These are phyloP conservation scores for Acleris literana DNA, from an alignment of 2,888 invertebrate genomes.

Conservation along the genomic window DNA sequence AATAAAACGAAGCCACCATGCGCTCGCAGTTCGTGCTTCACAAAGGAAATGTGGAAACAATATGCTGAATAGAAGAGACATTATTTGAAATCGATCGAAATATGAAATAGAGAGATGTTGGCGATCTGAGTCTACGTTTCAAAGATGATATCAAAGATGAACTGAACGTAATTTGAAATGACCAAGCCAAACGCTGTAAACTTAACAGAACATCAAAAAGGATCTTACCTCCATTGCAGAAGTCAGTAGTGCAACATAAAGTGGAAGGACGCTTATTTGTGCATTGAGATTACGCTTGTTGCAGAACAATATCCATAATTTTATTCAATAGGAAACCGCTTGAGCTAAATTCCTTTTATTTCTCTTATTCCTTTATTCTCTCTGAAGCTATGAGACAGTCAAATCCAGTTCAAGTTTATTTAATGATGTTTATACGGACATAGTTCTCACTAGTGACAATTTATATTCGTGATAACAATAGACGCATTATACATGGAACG, in stretches of 20 bases:
- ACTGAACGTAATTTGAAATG: too few species aligned
- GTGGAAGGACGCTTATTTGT: too few species aligned
- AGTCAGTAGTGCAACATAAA: too few species aligned
- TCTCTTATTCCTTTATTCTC: too few species aligned
- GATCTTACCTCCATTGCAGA: too few species aligned
- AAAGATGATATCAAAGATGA: too few species aligned
- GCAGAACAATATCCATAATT: too few species aligned
- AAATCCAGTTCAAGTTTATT: constrained; percentile 16
- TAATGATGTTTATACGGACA: constrained; percentile 18
- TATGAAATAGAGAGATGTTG: constrained; percentile 22
- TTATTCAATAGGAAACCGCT: too few species aligned
- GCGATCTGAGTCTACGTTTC: constrained; percentile 6
- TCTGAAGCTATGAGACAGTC: not conserved
- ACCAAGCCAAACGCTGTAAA: too few species aligned
- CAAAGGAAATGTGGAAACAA: constrained; percentile 39
- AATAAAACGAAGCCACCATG: constrained; percentile 49
- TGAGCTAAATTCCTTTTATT: too few species aligned
- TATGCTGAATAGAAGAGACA: constrained; percentile 38
- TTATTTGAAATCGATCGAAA: constrained; percentile 37
- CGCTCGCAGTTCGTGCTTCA: constrained; percentile 36
- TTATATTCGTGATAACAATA: constrained; percentile 27
- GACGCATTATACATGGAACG: constrained; percentile 14
- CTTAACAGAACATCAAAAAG: too few species aligned
- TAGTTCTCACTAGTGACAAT: constrained; percentile 22
- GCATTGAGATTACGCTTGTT: too few species aligned